A percentile compares a stretch with the other conserved stretches of the same genome.
Conservation (phyloP, 1,140 invertebrate species). For the Nomia melanderi region DNA sequence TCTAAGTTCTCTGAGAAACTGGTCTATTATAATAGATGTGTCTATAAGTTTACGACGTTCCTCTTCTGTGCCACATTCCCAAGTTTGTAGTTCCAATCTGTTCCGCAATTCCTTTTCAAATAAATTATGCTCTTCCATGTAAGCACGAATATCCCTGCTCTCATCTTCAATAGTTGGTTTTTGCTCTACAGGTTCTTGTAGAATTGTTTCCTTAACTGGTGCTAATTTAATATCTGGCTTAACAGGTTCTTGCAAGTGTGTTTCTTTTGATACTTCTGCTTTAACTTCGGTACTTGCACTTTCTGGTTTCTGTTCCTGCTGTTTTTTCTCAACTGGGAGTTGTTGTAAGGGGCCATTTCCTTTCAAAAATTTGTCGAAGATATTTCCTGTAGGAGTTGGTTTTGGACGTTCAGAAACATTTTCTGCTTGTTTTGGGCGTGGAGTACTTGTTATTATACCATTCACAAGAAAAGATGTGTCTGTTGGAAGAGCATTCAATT, state of each 20-base stretch:
- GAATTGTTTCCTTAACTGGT: conserved; percentile 25
- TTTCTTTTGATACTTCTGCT: conserved; percentile 26
- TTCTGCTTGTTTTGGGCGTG: conserved; percentile 60
- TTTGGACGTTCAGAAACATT: conserved; percentile 50
- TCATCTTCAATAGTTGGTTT: conserved; percentile 55
- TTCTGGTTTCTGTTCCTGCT: conserved; percentile 39
- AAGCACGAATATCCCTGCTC: conserved; percentile 69
- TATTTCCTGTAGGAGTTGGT: conserved; percentile 44
- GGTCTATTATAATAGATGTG: conserved; percentile 73
- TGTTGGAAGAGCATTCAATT: conserved; percentile 34
- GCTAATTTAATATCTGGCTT: conserved; percentile 32
- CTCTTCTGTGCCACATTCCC: conserved; percentile 77
- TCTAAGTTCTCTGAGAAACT: conserved; percentile 79
- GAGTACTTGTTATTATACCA: conserved; percentile 70
- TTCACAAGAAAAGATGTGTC: conserved; percentile 70
- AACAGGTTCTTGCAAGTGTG: conserved; percentile 21
- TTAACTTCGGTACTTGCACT: conserved; percentile 15
- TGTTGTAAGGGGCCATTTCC: conserved; percentile 30
- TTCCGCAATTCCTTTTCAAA: conserved; percentile 81
- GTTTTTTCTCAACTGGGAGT: conserved; percentile 21
- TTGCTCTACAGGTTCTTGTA: conserved; percentile 42
- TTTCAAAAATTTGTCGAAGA: conserved; percentile 58
- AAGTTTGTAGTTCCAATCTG: conserved; percentile 59
- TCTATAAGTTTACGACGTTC: conserved; percentile 78
- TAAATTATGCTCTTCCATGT: conserved; percentile 74